Conservation (phyloP, 2,888 invertebrate species). For the Neria commutata region DNA sequence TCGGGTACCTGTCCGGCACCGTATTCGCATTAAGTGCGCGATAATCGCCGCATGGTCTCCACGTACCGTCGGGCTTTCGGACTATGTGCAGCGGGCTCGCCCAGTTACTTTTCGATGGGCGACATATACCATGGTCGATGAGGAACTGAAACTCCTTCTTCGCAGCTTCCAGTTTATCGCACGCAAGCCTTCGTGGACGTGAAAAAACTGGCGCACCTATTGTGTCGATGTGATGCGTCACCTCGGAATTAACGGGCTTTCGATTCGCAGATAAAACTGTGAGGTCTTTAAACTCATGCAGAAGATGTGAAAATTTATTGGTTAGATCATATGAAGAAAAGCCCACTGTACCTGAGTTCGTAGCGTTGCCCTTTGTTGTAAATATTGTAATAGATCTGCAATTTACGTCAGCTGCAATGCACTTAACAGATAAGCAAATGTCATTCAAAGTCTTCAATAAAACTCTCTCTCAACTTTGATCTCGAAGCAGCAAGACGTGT, state of each 20-base stretch:
- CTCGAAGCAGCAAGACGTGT: no score
- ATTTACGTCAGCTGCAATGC: no score
- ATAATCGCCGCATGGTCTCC: conserved; percentile 51
- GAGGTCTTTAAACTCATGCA: background rate
- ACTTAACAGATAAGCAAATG: no score
- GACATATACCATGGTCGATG: conserved; percentile 52
- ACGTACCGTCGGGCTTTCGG: conserved; percentile 35
- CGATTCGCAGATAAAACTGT: background rate
- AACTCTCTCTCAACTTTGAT: no score
- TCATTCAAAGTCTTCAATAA: no score
- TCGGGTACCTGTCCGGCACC: conserved; percentile 49
- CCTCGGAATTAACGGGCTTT: background rate
- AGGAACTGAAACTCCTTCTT: conserved; percentile 23
- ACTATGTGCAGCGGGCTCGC: conserved; percentile 53
- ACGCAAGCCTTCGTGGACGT: conserved; percentile 14
- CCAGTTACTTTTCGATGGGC: conserved; percentile 58
- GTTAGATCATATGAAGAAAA: background rate
- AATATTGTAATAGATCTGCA: no score
- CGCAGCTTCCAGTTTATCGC: conserved; percentile 21
- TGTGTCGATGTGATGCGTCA: conserved; percentile 20
- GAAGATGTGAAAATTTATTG: background rate
- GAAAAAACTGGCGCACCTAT: conserved; percentile 20
- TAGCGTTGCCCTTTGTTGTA: no score
- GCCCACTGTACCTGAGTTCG: background rate
- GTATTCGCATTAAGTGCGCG: conserved; percentile 44